A percentile compares a stretch with the other conserved stretches of the same genome.
Evolutionary conservation across 2,113 vertebrate genomes (phyloP).

Genomic region (Colius striatus): DNA sequence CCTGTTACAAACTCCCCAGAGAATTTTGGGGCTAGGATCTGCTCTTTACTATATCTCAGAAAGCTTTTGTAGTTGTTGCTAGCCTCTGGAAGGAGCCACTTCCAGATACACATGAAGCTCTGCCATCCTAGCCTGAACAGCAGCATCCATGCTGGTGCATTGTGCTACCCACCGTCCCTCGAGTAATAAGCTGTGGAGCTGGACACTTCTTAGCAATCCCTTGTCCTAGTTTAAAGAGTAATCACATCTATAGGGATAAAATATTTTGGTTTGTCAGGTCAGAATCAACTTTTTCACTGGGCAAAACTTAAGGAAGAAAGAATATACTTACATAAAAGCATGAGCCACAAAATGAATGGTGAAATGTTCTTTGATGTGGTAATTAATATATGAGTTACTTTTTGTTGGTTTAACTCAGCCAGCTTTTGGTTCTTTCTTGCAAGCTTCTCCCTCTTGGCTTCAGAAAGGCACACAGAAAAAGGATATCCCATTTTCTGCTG

Average conservation of each 20-base stretch:
- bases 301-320: not conserved
- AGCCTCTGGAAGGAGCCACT: not conserved
- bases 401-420: not conserved
- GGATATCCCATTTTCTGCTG: fast-evolving
- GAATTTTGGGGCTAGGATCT: not conserved
- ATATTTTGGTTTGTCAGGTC: not conserved
- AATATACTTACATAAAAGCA: not conserved
- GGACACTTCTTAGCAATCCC: not conserved
- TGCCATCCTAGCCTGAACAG: not conserved
- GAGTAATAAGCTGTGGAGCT: not conserved
- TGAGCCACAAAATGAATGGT: not conserved
- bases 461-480: not conserved
- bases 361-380: not conserved
- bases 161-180: not conserved
- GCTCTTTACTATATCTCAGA: fast-evolving
- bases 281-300: not conserved
- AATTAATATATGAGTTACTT: not conserved
- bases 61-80: not conserved
- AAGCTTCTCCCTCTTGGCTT: not conserved
- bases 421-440: not conserved
- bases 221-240: not conserved
- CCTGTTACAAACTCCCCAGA: not conserved
- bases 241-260: not conserved
- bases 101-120: fast-evolving
- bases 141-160: not conserved